These are phyloP conservation scores for Zenarchopterus dispar DNA, from an alignment of 2,797 vertebrate species.

Conservation along the genomic window DNA sequence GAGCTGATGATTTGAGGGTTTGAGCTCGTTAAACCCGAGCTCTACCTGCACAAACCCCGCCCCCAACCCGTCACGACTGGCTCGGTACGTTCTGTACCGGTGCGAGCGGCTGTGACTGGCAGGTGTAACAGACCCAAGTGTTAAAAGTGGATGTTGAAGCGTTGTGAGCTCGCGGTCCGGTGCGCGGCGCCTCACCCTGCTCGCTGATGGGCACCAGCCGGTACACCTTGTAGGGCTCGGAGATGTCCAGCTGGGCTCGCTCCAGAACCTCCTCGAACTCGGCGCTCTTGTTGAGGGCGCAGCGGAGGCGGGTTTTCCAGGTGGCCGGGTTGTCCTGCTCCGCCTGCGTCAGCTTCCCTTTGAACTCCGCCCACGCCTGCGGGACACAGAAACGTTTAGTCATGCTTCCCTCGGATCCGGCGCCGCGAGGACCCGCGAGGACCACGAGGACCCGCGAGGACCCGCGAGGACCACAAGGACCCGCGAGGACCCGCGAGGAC, in stretches of 20 bases:
- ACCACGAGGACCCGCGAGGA: too few species aligned
- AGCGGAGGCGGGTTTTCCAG: slow-evolving; percentile 93
- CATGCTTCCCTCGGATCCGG: background rate
- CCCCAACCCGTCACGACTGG: background rate
- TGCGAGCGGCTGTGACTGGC: too few species aligned
- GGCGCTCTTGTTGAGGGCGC: slow-evolving; percentile 90
- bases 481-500: too few species aligned
- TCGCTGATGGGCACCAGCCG: slow-evolving; percentile 84
- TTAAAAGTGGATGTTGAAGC: too few species aligned
- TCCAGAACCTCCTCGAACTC: slow-evolving; percentile 87
- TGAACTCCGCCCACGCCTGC: slow-evolving; percentile 88
- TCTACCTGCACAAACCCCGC: too few species aligned
- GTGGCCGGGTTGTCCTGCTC: slow-evolving; percentile 78
- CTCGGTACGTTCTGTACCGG: background rate
- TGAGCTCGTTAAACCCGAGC: too few species aligned
- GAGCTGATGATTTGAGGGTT: too few species aligned
- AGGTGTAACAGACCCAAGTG: too few species aligned
- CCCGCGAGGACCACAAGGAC: too few species aligned
- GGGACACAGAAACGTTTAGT: background rate
- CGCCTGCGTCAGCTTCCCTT: slow-evolving; percentile 81
- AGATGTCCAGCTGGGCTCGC: slow-evolving; percentile 86
- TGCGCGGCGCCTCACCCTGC: slow-evolving; percentile 66
- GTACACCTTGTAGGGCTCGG: slow-evolving; percentile 93
- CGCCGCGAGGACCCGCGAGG: too few species aligned
- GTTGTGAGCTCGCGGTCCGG: too few species aligned